Evolutionary conservation across 2,888 invertebrate species (phyloP).

Genomic region (Tridacna crocea): DNA sequence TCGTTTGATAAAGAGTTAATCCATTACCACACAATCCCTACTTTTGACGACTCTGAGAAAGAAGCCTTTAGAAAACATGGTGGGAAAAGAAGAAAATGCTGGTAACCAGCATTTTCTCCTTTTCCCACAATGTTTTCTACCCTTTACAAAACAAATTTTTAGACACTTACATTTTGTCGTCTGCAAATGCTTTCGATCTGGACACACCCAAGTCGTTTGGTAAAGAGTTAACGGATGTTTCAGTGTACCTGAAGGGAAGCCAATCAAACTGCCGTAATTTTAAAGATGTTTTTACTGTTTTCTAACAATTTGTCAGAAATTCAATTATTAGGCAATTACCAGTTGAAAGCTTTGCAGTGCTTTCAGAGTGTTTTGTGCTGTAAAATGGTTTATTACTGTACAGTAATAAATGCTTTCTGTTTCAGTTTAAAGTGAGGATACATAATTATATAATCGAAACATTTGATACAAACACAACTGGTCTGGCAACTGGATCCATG

Average conservation of each 20-base stretch:
- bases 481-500: no score
- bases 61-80: neutral
- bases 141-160: neutral
- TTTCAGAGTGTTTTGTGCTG: neutral
- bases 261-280: no score
- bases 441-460: neutral
- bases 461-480: no score
- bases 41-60: neutral
- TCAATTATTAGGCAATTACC: neutral
- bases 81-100: neutral
- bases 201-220: neutral
- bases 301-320: neutral
- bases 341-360: constrained; percentile 4
- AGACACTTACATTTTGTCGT: neutral
- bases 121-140: neutral
- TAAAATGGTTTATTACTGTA: neutral
- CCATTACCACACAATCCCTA: neutral
- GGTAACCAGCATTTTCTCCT: neutral
- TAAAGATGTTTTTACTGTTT: no score
- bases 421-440: neutral
- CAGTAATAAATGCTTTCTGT: neutral
- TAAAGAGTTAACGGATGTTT: neutral
- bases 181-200: neutral
- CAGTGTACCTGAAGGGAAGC: neutral
- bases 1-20: no score